These are phyloP conservation scores for Carapus acus DNA, from an alignment of 2,797 vertebrate species.

Conservation along the genomic window DNA sequence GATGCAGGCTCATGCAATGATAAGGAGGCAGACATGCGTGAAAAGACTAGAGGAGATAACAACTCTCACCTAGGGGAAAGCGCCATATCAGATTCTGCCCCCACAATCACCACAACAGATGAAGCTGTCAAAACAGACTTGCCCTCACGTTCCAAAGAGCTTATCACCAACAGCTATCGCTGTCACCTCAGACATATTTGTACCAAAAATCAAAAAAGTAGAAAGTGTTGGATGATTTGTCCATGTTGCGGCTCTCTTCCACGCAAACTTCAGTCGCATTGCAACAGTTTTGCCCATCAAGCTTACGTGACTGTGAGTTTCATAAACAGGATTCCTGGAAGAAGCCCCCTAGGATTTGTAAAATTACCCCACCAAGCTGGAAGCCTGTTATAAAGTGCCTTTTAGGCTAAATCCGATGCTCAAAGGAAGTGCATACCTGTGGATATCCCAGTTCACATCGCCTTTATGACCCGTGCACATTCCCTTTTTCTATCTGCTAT, in stretches of 20 bases:
- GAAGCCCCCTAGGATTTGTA: constrained; percentile 36
- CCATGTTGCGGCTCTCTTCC: constrained; percentile 16
- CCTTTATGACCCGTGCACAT: constrained; percentile 16
- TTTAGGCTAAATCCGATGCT: constrained; percentile 31
- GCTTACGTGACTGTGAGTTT: constrained; percentile 29
- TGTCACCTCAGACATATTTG: constrained; percentile 40
- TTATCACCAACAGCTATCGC: constrained; percentile 47
- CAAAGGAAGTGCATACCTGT: constrained; percentile 26
- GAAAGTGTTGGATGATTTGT: constrained; percentile 35
- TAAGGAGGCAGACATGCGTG: constrained; percentile 71
- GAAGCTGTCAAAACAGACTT: constrained; percentile 66
- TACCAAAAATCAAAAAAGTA: constrained; percentile 15
- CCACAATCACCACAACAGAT: constrained; percentile 57
- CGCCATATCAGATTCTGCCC: constrained; percentile 62
- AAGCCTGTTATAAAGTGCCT: constrained; percentile 33
- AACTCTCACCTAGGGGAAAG: constrained; percentile 58
- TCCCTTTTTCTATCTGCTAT: constrained; percentile 9
- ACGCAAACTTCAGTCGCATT: constrained; percentile 1
- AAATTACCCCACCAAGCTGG: constrained; percentile 35
- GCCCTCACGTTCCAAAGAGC: constrained; percentile 46
- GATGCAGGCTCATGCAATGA: constrained; percentile 44
- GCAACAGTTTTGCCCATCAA: constrained; percentile 3
- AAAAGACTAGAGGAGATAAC: constrained; percentile 64
- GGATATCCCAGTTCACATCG: constrained; percentile 31
- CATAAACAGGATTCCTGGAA: constrained; percentile 25